phyloP scores from a whole-genome alignment of 2,113 vertebrate species.

The Malaclemys terrapin region DNA sequence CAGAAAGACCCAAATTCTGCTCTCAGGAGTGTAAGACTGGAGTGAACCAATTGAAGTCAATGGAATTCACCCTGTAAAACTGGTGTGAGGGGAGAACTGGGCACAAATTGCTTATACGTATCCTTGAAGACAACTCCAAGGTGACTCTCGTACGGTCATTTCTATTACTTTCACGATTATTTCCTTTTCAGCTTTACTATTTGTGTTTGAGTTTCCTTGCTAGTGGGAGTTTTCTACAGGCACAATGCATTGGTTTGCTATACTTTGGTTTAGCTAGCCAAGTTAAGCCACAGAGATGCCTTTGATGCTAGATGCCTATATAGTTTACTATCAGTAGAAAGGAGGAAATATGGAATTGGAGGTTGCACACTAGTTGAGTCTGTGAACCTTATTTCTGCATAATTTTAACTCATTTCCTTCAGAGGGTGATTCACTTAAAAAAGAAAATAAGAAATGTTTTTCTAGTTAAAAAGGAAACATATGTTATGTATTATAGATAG shows the following conservation, averaged over 20 bases:
- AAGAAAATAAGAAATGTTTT: no score
- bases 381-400: no score
- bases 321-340: not conserved
- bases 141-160: not conserved
- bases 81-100: not conserved
- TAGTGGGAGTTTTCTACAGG: not conserved
- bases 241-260: no score
- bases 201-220: not conserved
- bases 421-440: no score
- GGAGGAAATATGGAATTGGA: no score
- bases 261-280: not conserved
- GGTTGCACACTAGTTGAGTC: no score
- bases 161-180: not conserved
- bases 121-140: not conserved
- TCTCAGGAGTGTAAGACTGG: not conserved
- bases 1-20: not conserved
- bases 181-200: not conserved
- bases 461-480: no score
- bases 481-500: no score
- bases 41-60: not conserved
- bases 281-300: not conserved
- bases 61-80: not conserved
- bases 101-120: no score
- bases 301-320: not conserved
- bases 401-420: no score